Conservation (phyloP, 2,113 vertebrate genomes). For the Gnathonemus longibarbis region DNA sequence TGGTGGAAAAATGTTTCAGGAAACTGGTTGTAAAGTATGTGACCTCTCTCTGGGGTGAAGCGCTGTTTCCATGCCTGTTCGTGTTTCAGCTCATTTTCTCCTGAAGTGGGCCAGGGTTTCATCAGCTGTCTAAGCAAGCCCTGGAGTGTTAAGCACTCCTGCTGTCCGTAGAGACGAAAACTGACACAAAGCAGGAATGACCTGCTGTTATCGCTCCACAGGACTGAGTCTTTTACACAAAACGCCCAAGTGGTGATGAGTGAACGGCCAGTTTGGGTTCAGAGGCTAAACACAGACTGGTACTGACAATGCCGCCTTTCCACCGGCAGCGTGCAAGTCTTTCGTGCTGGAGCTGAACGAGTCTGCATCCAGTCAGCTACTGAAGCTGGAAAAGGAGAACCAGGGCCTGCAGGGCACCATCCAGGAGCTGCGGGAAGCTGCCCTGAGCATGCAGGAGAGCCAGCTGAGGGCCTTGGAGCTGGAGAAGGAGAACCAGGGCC, state of each 20-base stretch:
- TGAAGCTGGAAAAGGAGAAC: slow-evolving; percentile 92
- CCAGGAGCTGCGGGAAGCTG: slow-evolving; percentile 45
- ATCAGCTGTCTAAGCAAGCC: background rate
- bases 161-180: background rate
- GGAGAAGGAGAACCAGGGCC: slow-evolving; percentile 69
- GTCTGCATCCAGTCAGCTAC: slow-evolving; percentile 73
- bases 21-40: background rate
- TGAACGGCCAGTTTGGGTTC: background rate
- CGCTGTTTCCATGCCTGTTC: background rate
- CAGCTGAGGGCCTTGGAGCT: slow-evolving; percentile 59
- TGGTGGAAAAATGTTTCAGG: background rate
- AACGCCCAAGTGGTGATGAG: background rate
- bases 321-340: slow-evolving; percentile 33
- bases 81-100: background rate
- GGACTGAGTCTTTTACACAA: background rate
- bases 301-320: background rate
- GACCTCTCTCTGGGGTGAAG: background rate
- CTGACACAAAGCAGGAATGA: background rate
- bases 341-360: slow-evolving; percentile 75
- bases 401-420: slow-evolving; percentile 60
- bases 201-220: background rate
- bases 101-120: background rate
- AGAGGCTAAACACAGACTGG: background rate
- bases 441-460: slow-evolving; percentile 50
- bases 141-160: background rate